Conservation (phyloP, 2,113 vertebrate species). For the Apodemus sylvaticus region DNA sequence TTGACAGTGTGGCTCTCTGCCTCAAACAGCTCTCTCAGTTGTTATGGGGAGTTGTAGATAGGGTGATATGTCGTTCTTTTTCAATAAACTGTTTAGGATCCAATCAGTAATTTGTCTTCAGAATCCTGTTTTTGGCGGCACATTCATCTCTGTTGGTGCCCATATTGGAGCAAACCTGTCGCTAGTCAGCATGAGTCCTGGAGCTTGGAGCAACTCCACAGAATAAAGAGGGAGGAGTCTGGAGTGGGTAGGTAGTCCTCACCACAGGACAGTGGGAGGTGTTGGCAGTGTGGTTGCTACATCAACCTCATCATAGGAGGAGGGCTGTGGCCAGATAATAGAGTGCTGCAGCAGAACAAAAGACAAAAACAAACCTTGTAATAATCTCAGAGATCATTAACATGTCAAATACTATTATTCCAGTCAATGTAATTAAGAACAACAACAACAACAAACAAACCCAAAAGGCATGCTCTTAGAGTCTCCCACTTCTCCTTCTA, state of each 20-base stretch:
- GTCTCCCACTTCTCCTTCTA: constrained; percentile 11
- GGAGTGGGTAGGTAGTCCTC: not conserved
- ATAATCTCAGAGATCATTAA: constrained; percentile 2
- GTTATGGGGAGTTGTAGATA: not conserved
- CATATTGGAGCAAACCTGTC: not conserved
- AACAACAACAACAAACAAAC: not conserved
- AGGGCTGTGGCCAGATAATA: not conserved
- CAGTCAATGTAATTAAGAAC: not conserved
- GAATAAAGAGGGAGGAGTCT: not conserved
- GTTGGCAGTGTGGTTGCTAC: not conserved
- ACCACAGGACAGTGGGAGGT: not conserved
- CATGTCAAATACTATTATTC: not conserved
- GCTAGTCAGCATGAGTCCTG: constrained; percentile 27
- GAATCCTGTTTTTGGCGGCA: not conserved
- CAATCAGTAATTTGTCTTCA: not conserved
- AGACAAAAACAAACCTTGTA: not conserved
- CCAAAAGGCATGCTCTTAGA: not conserved
- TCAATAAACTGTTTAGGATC: not conserved
- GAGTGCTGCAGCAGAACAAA: not conserved
- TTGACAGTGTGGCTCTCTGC: not conserved
- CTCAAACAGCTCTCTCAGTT: not conserved
- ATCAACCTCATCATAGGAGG: not conserved
- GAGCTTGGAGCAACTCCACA: not conserved
- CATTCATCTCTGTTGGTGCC: not conserved
- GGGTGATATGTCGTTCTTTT: not conserved